Percentiles rank a stretch among this genome's conserved stretches.
phyloP scores from a whole-genome alignment of 2,797 vertebrate genomes.

The Spinibarbus caldwelli region DNA sequence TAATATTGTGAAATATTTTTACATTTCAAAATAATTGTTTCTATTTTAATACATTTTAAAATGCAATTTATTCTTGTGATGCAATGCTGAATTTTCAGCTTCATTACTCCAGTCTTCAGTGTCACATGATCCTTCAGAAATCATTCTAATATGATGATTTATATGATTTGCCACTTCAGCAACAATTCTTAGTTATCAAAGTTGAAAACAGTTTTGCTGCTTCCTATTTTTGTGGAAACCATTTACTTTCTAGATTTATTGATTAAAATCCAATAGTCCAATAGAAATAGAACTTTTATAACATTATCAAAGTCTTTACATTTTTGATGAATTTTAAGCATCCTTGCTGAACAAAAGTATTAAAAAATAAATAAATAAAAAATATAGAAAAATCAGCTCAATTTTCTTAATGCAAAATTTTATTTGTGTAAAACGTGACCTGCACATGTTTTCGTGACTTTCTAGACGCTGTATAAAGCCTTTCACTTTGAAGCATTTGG shows the following conservation, averaged over 20 bases:
- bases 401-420: too few species aligned
- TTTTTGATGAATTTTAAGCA: too few species aligned
- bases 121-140: not conserved
- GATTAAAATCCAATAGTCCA: not conserved
- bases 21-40: not conserved
- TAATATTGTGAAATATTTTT: not conserved
- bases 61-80: not conserved
- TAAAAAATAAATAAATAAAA: too few species aligned
- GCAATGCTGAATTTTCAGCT: not conserved
- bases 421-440: not conserved
- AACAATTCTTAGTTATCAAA: too few species aligned
- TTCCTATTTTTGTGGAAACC: not conserved
- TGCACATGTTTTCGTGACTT: not conserved
- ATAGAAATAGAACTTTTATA: too few species aligned
- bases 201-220: too few species aligned
- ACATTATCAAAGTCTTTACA: too few species aligned
- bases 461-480: not conserved
- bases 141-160: not conserved
- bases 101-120: not conserved
- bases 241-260: too few species aligned
- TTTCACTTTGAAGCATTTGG: constrained; percentile 1
- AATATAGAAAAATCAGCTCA: too few species aligned
- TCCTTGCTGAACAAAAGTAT: not conserved
- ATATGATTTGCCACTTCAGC: too few species aligned
- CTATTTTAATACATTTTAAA: not conserved